Conservation (phyloP, 2,797 vertebrate genomes). For the Sebastes cheni region DNA sequence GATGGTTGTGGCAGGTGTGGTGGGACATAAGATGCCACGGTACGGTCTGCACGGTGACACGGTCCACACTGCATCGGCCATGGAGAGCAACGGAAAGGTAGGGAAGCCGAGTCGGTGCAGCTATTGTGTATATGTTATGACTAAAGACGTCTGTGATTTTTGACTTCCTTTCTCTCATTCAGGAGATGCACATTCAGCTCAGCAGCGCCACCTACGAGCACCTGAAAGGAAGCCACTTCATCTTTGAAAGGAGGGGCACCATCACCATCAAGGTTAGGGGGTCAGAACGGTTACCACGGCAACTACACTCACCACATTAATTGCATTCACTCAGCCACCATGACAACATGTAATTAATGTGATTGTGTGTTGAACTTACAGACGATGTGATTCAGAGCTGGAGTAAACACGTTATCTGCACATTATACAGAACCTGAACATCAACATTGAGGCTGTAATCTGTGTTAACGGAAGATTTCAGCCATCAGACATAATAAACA, state of each 20-base stretch:
- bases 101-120: background rate
- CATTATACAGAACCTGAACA: background rate
- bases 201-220: slow-evolving; percentile 82
- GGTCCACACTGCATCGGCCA: slow-evolving; percentile 83
- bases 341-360: background rate
- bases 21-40: slow-evolving; percentile 84
- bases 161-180: background rate
- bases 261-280: slow-evolving; percentile 81
- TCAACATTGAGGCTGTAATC: background rate
- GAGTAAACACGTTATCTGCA: background rate
- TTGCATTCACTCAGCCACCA: background rate
- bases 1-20: slow-evolving; percentile 83
- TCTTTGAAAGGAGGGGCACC: slow-evolving; percentile 80
- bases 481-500: slow-evolving; percentile 11
- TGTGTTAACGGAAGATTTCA: background rate
- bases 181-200: slow-evolving; percentile 84
- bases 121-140: background rate
- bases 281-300: slow-evolving; percentile 14
- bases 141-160: background rate
- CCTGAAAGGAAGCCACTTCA: slow-evolving; percentile 83
- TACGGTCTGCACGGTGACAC: slow-evolving; percentile 84
- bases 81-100: slow-evolving; percentile 85
- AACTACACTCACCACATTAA: slow-evolving; percentile 1
- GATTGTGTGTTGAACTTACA: slow-evolving; percentile 2
- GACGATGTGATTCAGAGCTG: background rate